Evolutionary conservation across 2,888 invertebrate genomes (phyloP), one percentile per base, ranked within the genome.

Genomic region (Malacosoma neustria): DNA sequence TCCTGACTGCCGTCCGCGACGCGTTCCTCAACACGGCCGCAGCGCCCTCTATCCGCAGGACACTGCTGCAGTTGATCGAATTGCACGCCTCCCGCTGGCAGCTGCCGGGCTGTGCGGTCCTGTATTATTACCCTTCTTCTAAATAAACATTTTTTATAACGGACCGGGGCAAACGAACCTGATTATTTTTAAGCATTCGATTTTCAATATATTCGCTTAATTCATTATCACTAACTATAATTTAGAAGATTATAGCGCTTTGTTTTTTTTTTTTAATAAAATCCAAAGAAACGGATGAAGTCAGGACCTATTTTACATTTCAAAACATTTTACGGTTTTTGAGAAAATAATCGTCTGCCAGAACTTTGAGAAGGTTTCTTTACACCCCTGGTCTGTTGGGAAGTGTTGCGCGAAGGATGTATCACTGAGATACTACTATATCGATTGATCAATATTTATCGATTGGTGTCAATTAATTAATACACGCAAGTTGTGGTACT

Each of bases 41-140:
- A 11, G 89, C 92, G 34, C 91, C 93, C 2, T 89, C 91, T 48
- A 93, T 94, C 44, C 90, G 94, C 51, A 93, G 94, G 67, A 95
- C 95, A 1, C 87, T 97, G 40, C 87, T 96, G 45, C 96, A 97
- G 75, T 87, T 97, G 39, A 95, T 97, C 51, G 97, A 97, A 73
- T 87, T 96, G 39, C 94, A 95, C 73, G 96, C 96, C 1, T 93
- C 94, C 0, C 92, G 93, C 71, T 97, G 96, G 96, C 94, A 95
- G 69, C 88, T 97, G 48, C 93, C 95, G 12, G 95, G 95, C 38
- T 93, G 94, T 34, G 94, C 96, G 3, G 93, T 96, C 37, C 90
- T 95, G 39, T 97, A 96, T 75, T 97, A 97, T 80, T 93, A 93
- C 74, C 93, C 93, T 36, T 88, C 88, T 41, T 81, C 87, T 40